Base-by-base conservation (phyloP, 2,113 vertebrate genomes). In the Pao palembangensis region DNA sequence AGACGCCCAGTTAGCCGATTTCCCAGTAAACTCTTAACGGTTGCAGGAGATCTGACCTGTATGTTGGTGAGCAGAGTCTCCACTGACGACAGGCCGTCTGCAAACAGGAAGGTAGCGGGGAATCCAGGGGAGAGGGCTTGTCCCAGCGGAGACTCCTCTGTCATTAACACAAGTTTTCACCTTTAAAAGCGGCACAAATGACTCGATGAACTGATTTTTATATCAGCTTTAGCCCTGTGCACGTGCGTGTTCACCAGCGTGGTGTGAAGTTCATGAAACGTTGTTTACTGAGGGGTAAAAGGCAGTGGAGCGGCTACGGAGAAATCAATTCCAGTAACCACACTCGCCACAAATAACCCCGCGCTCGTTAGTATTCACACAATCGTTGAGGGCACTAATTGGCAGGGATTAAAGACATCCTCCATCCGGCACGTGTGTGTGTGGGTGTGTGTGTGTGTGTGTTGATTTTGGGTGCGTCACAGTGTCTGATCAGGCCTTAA, bases 21-120 rank as follows among this genome's bases (percentile, higher is more conserved):
- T 47, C 15, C 44, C 44, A 47, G 44, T 8, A 7, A 17, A 6
- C n/a, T 47, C 44, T n/a, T 8, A 47, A 47, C n/a, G 44, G n/a
- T n/a, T 17, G 44, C 44, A 6, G 15, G 15, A 13, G 44, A 17
- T 23, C 19, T n/a, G 46, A 98, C 96, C 96, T 98, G 96, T 84
- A 98, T 96, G 88, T 98, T 98, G 85, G 94, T 97, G 89, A 98
- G 91, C 68, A 98, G 91, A 21, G 94, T 95, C 90, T 98, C 95
- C 87, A 97, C 94, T 1, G 96, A 98, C 31, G 94, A 96, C 60
- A 98, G 81, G 41, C 93, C 93, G 71, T 98, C 96, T 38, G 94
- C 93, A 82, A 96, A 96, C 71, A 96, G 91, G 80, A 96, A 94
- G 0, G 94, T 92, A 20, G 93, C 93, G 0, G 94, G 94, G 72